A percentile compares a stretch with the other conserved stretches of the same genome.
Conservation (phyloP, 2,888 invertebrate genomes). For the Stratiomys singularior region DNA sequence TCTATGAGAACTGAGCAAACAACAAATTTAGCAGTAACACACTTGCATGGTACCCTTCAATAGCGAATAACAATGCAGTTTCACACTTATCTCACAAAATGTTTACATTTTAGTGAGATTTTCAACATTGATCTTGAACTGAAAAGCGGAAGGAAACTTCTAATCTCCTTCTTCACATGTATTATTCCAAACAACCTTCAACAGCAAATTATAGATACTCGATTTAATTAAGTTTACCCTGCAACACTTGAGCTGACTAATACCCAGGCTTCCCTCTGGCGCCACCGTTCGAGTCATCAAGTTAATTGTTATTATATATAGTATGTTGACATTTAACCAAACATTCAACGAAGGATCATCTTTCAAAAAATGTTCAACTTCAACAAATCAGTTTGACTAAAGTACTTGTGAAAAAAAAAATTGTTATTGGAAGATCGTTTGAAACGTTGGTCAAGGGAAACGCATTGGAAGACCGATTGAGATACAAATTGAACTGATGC, state of each 20-base stretch:
- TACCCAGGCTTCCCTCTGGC: too few species aligned
- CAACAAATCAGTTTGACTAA: neutral
- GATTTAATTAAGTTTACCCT: too few species aligned
- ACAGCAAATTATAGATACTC: too few species aligned
- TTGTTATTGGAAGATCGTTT: neutral
- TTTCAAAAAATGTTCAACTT: neutral
- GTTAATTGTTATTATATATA: neutral
- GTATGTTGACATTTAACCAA: slow-evolving; percentile 3
- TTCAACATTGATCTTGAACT: neutral
- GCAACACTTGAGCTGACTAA: too few species aligned
- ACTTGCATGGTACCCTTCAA: too few species aligned
- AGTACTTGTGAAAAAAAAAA: neutral
- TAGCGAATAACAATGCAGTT: too few species aligned
- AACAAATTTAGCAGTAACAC: too few species aligned
- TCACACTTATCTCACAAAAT: too few species aligned
- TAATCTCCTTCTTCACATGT: neutral
- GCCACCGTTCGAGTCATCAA: too few species aligned
- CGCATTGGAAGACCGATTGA: neutral
- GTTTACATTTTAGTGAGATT: too few species aligned
- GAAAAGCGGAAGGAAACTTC: slow-evolving; percentile 14
- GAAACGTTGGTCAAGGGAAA: slow-evolving; percentile 29
- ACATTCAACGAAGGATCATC: slow-evolving; percentile 23
- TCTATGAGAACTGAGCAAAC: too few species aligned
- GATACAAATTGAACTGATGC: neutral
- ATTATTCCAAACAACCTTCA: neutral